A percentile compares a stretch with the other conserved stretches of the same genome.
Evolutionary conservation across 2,888 invertebrate genomes (phyloP).

Genomic region (Ormyrus pomaceus): DNA sequence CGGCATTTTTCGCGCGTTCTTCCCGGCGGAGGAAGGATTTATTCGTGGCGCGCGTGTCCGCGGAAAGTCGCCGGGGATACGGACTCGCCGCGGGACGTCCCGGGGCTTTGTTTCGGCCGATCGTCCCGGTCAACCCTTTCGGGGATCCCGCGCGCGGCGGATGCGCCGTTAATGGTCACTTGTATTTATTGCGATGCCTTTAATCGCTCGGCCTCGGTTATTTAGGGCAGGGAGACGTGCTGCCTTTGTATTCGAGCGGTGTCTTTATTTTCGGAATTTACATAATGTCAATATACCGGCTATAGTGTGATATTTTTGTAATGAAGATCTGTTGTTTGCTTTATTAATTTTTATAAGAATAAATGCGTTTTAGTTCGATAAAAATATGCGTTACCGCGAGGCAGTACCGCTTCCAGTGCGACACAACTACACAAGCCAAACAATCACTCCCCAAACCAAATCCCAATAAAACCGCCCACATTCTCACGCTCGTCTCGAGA

Average conservation of each 20-base stretch:
- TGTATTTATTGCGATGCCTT: slow-evolving; percentile 8
- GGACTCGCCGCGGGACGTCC: slow-evolving; percentile 32
- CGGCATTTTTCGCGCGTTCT: background rate
- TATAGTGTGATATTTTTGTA: no score
- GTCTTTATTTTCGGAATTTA: no score
- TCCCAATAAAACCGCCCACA: slow-evolving; percentile 44
- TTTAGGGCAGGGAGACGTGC: background rate
- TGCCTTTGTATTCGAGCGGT: no score
- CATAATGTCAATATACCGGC: no score
- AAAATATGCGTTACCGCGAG: no score
- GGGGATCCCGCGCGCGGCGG: background rate
- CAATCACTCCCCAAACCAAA: slow-evolving; percentile 22
- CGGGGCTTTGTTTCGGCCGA: slow-evolving; percentile 17
- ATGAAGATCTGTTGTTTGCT: no score
- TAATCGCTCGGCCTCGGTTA: slow-evolving; percentile 9
- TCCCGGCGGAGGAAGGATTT: slow-evolving; percentile 21
- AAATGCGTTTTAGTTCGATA: no score
- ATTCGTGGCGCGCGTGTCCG: slow-evolving; percentile 45
- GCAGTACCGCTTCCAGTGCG: background rate
- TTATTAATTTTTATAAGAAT: no score
- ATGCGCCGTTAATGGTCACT: slow-evolving; percentile 14
- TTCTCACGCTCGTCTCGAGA: slow-evolving; percentile 39
- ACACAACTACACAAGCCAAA: background rate
- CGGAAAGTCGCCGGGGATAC: slow-evolving; percentile 40
- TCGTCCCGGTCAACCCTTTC: background rate